These are phyloP conservation scores for Norana najaformis DNA, from an alignment of 2,888 invertebrate species.

Conservation along the genomic window DNA sequence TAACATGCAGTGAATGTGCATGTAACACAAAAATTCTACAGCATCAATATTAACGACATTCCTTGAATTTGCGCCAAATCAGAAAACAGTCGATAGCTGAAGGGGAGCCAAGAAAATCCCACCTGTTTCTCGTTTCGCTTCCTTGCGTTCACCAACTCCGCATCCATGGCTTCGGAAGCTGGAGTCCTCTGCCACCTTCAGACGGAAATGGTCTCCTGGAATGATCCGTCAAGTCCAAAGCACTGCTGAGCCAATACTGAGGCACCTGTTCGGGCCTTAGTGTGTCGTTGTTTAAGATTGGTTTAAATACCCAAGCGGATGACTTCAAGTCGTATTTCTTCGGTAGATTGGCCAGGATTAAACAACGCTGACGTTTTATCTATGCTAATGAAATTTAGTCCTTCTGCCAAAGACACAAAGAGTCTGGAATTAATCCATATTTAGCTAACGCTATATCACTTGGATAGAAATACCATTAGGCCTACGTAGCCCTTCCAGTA, in stretches of 20 bases:
- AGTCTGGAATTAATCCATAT: background rate
- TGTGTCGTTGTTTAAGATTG: background rate
- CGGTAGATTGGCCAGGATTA: background rate
- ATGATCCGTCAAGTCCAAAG: too few species aligned
- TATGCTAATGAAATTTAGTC: background rate
- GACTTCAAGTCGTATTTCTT: background rate
- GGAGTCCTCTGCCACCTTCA: background rate
- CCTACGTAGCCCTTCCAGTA: background rate
- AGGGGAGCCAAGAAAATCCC: background rate
- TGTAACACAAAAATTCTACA: background rate
- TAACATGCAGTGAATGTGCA: too few species aligned
- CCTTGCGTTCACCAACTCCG: slow-evolving; percentile 13
- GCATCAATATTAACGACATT: background rate
- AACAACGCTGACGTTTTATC: background rate
- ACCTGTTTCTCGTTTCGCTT: background rate
- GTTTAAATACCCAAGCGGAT: background rate
- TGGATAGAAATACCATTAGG: background rate
- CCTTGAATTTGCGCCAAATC: background rate
- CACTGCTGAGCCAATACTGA: background rate
- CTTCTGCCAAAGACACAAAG: background rate
- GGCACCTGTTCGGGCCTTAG: background rate
- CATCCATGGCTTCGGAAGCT: background rate
- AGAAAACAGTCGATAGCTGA: background rate
- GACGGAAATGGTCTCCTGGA: too few species aligned
- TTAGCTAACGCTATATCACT: background rate